A percentile compares a stretch with the other conserved stretches of the same genome.
phyloP scores from a whole-genome alignment of 2,797 vertebrate genomes.

The Lepilemur septentrionalis region DNA sequence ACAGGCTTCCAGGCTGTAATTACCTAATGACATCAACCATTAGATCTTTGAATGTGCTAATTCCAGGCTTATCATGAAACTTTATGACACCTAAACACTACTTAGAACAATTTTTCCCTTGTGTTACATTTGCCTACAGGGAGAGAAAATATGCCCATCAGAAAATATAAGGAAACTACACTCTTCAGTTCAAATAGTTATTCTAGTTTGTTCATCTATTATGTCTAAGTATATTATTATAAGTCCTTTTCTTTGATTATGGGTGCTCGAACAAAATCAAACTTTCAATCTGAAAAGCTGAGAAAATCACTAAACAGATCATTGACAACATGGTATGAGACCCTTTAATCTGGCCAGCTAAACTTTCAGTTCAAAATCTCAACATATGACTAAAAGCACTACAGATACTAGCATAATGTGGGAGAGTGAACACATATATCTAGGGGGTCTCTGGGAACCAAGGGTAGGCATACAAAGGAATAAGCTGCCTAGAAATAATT shows the following conservation, averaged over 20 bases:
- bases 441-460: background rate
- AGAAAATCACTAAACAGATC: background rate
- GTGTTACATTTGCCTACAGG: background rate
- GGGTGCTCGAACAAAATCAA: background rate
- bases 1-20: background rate
- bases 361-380: constrained; percentile 17
- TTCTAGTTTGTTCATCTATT: background rate
- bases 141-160: background rate
- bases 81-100: background rate
- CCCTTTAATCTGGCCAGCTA: background rate
- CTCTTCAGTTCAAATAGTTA: background rate
- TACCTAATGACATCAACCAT: background rate
- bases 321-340: background rate
- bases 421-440: background rate
- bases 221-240: background rate
- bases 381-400: background rate
- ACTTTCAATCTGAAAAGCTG: background rate
- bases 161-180: background rate
- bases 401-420: background rate
- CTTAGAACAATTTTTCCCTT: background rate
- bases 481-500: background rate
- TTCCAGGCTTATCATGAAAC: background rate
- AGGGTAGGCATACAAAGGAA: background rate
- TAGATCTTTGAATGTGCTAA: background rate
- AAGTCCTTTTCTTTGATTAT: background rate